Base-by-base conservation (phyloP, 2,888 invertebrate genomes). In the Malthinus flaveolus region DNA sequence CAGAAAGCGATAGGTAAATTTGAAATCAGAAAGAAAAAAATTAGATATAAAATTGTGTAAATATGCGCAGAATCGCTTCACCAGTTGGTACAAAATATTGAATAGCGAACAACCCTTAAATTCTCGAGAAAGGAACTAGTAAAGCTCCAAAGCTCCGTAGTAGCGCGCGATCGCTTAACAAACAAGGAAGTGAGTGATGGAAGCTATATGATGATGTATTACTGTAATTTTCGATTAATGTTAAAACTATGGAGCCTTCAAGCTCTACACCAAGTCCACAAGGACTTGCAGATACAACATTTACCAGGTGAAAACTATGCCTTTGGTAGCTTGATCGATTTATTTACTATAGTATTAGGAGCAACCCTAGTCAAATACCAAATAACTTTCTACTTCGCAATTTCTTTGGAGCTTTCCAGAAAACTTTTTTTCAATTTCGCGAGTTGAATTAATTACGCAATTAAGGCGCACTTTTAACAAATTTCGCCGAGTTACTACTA, bases 191-290 rank as follows among this genome's bases (percentile, higher is more conserved):
- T 47, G 60, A 52, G 56, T 59, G 57, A 65, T 65, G 65, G 59
- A 57, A 63, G 56, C 59, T 49, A 55, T 47, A 55, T 63, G 60
- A 63, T 56, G 56, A 65, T 65, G 65, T 61, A 59, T 61, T 46
- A 46, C 50, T 57, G 57, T 53, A 54, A 23, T 53, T 49, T 50
- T 50, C 57, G 47, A 61, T 59, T 63, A 59, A 56, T 63, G 56
- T 46, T 48, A 52, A 57, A 63, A 66, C 59, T 58, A 78, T 78
- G 78, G 78, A 78, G 73, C 73, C 78, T 61, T 73, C 78, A 64
- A 79, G 78, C 71, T 78, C 79, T 67, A 78, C 77, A 47, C 75
- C 75, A 63, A 75, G 71, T 58, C 69, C 77, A 61, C 73, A 76
- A 52, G 71, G 73, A 63, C 72, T 75, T 67, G 75, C 73, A 55